These are phyloP conservation scores for Notamacropus eugenii DNA, from an alignment of 2,797 vertebrate genomes.

Conservation along the genomic window DNA sequence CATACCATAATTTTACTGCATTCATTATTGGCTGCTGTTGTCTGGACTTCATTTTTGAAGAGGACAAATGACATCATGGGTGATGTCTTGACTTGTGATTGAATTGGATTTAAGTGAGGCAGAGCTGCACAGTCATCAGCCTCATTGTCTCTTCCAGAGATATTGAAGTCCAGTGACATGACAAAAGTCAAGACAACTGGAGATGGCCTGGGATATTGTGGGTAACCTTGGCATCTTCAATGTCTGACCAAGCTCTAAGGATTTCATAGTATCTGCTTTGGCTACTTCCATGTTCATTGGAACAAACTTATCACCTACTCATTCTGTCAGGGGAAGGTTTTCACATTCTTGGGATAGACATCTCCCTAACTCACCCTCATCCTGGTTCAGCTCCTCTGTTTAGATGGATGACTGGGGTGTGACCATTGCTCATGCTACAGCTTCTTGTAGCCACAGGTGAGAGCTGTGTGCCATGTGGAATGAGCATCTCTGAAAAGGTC, in stretches of 20 bases:
- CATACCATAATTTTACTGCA: slow-evolving; percentile 16
- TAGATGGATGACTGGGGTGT: too few relatives aligned
- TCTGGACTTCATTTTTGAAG: background rate
- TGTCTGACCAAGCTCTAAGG: background rate
- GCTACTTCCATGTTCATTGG: background rate
- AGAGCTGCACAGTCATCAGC: background rate
- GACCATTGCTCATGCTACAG: background rate
- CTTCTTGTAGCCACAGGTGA: background rate
- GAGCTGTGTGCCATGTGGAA: background rate
- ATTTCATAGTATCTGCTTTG: background rate
- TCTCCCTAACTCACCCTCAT: background rate
- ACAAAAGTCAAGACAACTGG: background rate
- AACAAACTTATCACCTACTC: background rate
- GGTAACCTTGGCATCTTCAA: background rate
- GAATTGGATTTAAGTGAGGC: background rate
- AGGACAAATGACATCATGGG: background rate
- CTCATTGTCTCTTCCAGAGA: background rate
- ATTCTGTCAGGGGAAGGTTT: background rate
- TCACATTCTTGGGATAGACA: background rate
- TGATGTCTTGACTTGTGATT: background rate
- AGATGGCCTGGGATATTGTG: background rate
- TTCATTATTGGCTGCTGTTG: slow-evolving; percentile 3
- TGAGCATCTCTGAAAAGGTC: background rate
- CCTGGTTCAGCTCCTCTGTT: background rate
- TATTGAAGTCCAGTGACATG: background rate